A percentile compares a stretch with the other conserved stretches of the same genome.
Conservation (phyloP, 2,113 vertebrate genomes). For the Pelusios castaneus region DNA sequence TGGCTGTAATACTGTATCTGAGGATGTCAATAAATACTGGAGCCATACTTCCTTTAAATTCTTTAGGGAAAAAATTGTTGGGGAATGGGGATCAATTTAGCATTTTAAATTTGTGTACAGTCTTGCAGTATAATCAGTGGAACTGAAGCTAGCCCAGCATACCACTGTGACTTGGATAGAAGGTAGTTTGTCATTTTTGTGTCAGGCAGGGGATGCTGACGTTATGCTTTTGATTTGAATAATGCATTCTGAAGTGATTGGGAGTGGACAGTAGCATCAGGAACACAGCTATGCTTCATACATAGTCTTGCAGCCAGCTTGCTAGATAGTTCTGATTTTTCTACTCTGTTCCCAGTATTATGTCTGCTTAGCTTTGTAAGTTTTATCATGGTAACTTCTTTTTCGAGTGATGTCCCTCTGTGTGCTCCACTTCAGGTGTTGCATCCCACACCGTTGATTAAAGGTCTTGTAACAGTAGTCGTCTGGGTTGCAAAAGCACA, state of each 20-base stretch:
- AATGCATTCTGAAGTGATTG: background rate
- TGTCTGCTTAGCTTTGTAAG: background rate
- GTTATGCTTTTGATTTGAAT: background rate
- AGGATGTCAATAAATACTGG: background rate
- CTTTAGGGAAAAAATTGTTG: slow-evolving; percentile 1
- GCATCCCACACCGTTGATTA: too few species aligned
- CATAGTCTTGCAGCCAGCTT: background rate
- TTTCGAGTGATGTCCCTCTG: too few species aligned
- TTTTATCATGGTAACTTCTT: background rate
- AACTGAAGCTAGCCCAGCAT: slow-evolving; percentile 51
- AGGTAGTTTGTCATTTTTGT: slow-evolving; percentile 45
- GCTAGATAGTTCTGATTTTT: background rate
- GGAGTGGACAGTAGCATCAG: background rate
- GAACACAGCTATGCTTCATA: background rate
- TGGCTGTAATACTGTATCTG: background rate
- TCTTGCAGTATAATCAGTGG: background rate
- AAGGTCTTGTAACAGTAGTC: too few species aligned
- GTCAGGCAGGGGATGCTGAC: background rate
- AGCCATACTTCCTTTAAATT: background rate
- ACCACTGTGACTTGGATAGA: slow-evolving; percentile 30
- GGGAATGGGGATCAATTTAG: background rate
- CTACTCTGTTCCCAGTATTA: background rate
- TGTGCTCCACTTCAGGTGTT: too few species aligned
- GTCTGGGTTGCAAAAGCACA: too few species aligned
- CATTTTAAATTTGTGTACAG: slow-evolving; percentile 15